Evolutionary conservation across 2,888 invertebrate genomes (phyloP).

Genomic region (Schizotus pectinicornis): DNA sequence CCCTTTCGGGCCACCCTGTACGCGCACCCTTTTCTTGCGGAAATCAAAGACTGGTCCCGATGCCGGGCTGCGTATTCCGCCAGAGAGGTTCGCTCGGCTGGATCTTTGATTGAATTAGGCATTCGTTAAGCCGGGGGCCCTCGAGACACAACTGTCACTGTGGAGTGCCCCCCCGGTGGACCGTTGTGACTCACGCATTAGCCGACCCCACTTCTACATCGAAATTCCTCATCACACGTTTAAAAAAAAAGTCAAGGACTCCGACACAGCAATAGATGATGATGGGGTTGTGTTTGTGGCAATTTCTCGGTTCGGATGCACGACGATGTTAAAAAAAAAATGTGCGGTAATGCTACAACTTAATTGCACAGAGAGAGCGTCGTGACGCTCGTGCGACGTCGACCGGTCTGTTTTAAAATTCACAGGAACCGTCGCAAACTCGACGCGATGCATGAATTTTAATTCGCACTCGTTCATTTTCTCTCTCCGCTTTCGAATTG

Average conservation of each 20-base stretch:
- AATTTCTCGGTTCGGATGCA: no score
- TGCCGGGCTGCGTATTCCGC: slow-evolving; percentile 24
- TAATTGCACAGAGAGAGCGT: neutral
- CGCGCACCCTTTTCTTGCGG: slow-evolving; percentile 19
- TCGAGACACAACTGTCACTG: slow-evolving; percentile 55
- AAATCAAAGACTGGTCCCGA: slow-evolving; percentile 29
- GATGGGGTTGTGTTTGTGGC: neutral
- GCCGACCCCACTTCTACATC: slow-evolving; percentile 13
- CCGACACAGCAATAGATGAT: neutral
- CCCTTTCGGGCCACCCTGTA: neutral
- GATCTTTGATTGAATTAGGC: slow-evolving; percentile 60
- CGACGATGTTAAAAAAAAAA: slow-evolving; percentile 2
- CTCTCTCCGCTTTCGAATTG: slow-evolving; percentile 37
- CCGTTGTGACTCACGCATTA: slow-evolving; percentile 42
- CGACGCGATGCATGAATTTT: slow-evolving; percentile 50
- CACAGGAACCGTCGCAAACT: slow-evolving; percentile 42
- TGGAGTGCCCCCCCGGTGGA: slow-evolving; percentile 37
- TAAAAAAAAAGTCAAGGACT: neutral
- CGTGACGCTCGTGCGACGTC: neutral
- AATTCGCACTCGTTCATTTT: slow-evolving; percentile 46
- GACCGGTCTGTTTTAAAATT: slow-evolving; percentile 39
- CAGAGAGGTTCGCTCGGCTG: slow-evolving; percentile 41
- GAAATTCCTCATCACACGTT: slow-evolving; percentile 1
- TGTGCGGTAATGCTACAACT: neutral
- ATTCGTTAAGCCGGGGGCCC: slow-evolving; percentile 56